These are phyloP conservation scores for Athene cunicularia DNA, from an alignment of 2,113 vertebrate species.

Conservation along the genomic window DNA sequence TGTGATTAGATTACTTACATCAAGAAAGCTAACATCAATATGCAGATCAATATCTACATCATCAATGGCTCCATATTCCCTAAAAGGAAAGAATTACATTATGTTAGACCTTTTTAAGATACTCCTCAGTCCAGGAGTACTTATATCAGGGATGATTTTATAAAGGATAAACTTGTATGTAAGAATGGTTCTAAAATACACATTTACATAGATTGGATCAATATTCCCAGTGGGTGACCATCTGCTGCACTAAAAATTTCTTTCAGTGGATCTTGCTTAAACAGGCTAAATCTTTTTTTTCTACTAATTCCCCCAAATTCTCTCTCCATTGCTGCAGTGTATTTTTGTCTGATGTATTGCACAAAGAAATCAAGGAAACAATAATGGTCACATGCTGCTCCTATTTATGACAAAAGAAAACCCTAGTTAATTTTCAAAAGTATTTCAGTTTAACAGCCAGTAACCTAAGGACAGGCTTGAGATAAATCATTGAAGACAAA, in stretches of 20 bases:
- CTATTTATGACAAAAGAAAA: not conserved
- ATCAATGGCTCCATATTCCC: conserved; percentile 94
- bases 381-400: not conserved
- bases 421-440: not conserved
- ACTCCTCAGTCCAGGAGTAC: not conserved
- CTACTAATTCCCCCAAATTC: not conserved
- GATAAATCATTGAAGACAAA: not conserved
- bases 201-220: not conserved
- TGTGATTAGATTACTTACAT: conserved; percentile 83
- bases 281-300: not conserved
- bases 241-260: not conserved
- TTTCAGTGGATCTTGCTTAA: not conserved
- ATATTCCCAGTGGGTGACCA: not conserved
- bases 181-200: conserved; percentile 1
- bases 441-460: not conserved
- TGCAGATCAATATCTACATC: conserved; percentile 93
- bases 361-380: not conserved
- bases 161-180: not conserved
- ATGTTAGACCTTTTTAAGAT: conserved; percentile 14
- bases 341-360: not conserved
- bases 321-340: not conserved
- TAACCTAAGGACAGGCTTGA: not conserved
- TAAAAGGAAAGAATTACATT: conserved; percentile 71
- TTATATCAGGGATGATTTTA: not conserved
- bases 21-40: conserved; percentile 91